These are phyloP conservation scores for Coreoperca whiteheadi DNA, from an alignment of 2,113 vertebrate species.

Conservation along the genomic window DNA sequence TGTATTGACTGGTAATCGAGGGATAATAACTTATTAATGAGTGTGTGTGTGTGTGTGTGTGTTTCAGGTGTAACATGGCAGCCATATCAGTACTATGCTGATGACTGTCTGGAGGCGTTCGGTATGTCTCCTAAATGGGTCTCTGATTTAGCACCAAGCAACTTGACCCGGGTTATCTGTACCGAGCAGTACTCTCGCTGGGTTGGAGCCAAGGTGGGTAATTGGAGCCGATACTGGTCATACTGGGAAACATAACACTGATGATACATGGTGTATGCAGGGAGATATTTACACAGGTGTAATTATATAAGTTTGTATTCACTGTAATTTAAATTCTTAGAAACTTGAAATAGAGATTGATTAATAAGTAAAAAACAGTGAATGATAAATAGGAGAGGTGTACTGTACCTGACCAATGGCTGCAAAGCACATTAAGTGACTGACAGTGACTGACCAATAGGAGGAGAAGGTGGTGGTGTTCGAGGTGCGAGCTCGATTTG, in stretches of 20 bases:
- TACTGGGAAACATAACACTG: neutral
- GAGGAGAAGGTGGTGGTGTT: constrained; percentile 95
- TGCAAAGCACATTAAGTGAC: neutral
- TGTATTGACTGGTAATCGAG: neutral
- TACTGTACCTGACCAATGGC: neutral
- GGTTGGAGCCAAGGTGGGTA: constrained; percentile 88
- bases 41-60: constrained; percentile 25
- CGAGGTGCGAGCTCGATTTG: constrained; percentile 95
- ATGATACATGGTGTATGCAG: neutral
- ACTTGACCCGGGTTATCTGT: constrained; percentile 95
- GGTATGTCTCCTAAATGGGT: constrained; percentile 94
- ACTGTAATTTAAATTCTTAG: neutral
- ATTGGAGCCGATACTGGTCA: neutral
- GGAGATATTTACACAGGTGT: neutral
- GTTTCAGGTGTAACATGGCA: constrained; percentile 88
- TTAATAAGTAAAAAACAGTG: neutral
- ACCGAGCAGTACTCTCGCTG: constrained; percentile 97
- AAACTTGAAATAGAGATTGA: neutral
- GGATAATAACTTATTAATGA: neutral
- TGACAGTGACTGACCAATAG: constrained; percentile 19
- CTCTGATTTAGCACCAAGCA: constrained; percentile 91
- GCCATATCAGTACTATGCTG: constrained; percentile 97
- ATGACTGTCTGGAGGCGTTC: constrained; percentile 95
- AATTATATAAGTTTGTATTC: neutral
- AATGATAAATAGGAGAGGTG: neutral